These are phyloP conservation scores for Cantharis rustica DNA, from an alignment of 2,888 invertebrate species.

Conservation along the genomic window DNA sequence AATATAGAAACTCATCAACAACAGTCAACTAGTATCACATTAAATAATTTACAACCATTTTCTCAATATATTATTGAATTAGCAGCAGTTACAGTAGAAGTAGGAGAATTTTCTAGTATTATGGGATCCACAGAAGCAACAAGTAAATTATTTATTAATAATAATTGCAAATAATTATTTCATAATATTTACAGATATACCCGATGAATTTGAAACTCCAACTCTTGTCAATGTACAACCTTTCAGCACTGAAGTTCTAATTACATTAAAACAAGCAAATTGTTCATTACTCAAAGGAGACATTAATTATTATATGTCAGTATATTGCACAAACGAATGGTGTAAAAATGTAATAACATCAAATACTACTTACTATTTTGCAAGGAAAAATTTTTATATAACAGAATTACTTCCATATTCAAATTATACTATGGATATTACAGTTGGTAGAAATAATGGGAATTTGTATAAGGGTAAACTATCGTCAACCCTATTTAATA, in stretches of 20 bases:
- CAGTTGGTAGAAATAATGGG: slow-evolving; percentile 5
- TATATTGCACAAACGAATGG: slow-evolving; percentile 12
- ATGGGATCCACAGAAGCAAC: neutral
- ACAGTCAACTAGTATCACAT: neutral
- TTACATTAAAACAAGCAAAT: neutral
- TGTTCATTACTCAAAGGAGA: slow-evolving; percentile 11
- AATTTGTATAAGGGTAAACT: slow-evolving; percentile 4
- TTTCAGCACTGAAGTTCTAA: neutral
- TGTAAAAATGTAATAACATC: neutral
- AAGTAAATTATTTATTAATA: neutral
- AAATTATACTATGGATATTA: slow-evolving; percentile 23
- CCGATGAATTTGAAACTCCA: slow-evolving; percentile 5
- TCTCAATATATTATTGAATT: neutral
- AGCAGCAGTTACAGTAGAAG: neutral
- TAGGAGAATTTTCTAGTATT: neutral
- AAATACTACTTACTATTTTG: neutral
- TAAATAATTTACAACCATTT: neutral
- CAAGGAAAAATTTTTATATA: neutral
- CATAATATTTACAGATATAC: slow-evolving; percentile 2
- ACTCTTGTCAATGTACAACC: neutral
- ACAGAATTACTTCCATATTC: slow-evolving; percentile 27
- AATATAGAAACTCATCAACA: too few relatives aligned
- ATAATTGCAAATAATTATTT: neutral
- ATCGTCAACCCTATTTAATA: slow-evolving; percentile 7
- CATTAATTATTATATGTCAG: neutral